Conservation (phyloP, 2,888 invertebrate genomes). For the Polyploca ridens region DNA sequence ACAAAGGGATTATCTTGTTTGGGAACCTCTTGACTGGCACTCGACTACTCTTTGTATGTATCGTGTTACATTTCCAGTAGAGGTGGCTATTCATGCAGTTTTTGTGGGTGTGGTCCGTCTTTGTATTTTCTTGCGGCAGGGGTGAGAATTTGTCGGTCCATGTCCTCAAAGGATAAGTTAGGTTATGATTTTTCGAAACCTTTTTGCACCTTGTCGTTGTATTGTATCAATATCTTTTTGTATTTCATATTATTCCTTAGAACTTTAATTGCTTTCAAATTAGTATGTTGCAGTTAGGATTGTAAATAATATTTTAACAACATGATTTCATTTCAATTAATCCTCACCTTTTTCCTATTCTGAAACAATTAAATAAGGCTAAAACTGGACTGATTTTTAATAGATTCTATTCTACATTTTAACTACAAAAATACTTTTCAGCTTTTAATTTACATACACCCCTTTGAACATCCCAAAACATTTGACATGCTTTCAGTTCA, state of each 20-base stretch:
- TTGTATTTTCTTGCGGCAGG: conserved; percentile 54
- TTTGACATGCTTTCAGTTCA: conserved; percentile 48
- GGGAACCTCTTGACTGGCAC: conserved; percentile 81
- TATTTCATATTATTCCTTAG: neutral
- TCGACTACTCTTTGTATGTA: conserved; percentile 71
- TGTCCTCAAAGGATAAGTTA: conserved; percentile 48
- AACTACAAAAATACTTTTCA: neutral
- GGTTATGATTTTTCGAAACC: conserved; percentile 29
- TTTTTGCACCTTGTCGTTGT: conserved; percentile 59
- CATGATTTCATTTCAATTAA: neutral
- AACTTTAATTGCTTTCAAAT: neutral
- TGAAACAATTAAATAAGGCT: too few relatives aligned
- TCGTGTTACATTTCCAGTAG: conserved; percentile 71
- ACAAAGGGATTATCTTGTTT: conserved; percentile 83
- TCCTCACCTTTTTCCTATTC: too few relatives aligned
- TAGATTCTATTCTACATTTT: neutral
- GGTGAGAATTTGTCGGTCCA: conserved; percentile 67
- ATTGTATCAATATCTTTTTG: conserved; percentile 38
- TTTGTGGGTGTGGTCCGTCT: conserved; percentile 73
- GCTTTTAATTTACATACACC: conserved; percentile 4
- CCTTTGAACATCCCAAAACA: conserved; percentile 29
- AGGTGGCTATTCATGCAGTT: conserved; percentile 68
- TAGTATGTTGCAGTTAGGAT: neutral
- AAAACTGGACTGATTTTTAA: neutral
- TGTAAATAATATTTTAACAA: neutral